phyloP scores from a whole-genome alignment of 2,797 vertebrate species.

The Xiphophorus birchmanni region DNA sequence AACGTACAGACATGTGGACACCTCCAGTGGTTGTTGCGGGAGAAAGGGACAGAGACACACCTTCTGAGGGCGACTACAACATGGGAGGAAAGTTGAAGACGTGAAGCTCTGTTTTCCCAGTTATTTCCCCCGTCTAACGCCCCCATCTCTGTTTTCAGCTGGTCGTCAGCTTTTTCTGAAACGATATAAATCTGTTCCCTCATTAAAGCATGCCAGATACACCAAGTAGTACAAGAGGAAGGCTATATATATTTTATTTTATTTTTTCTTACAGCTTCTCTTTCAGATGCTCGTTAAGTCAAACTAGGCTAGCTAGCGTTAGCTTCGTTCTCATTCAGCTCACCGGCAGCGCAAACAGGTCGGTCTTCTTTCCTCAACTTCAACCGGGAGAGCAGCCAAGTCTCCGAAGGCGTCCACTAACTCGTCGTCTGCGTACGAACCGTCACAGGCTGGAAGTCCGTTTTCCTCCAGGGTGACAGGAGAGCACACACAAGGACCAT shows the following conservation, averaged over 20 bases:
- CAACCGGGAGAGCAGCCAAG: slow-evolving; percentile 88
- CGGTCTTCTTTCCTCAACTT: slow-evolving; percentile 84
- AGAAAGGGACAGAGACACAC: slow-evolving; percentile 98
- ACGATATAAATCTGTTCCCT: slow-evolving; percentile 45
- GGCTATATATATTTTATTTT: too few species aligned
- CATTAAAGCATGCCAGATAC: slow-evolving; percentile 41
- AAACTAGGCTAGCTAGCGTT: slow-evolving; percentile 52
- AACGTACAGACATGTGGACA: slow-evolving; percentile 93
- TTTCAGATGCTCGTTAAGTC: background rate
- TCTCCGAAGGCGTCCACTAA: slow-evolving; percentile 78
- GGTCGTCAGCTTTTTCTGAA: slow-evolving; percentile 28
- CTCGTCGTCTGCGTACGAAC: slow-evolving; percentile 50
- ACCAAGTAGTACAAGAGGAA: background rate
- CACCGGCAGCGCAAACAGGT: slow-evolving; percentile 92
- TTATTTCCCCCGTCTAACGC: slow-evolving; percentile 28
- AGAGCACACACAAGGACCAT: slow-evolving; percentile 36
- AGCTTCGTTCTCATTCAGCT: slow-evolving; percentile 64
- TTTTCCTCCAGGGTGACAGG: slow-evolving; percentile 34
- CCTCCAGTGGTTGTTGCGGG: slow-evolving; percentile 86
- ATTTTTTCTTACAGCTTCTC: background rate
- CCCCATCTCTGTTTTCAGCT: slow-evolving; percentile 34
- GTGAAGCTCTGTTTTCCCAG: slow-evolving; percentile 44
- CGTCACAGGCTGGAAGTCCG: slow-evolving; percentile 1
- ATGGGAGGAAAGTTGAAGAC: slow-evolving; percentile 60
- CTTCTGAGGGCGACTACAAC: slow-evolving; percentile 91